A percentile compares a stretch with the other conserved stretches of the same genome.
Evolutionary conservation across 2,797 vertebrate species (phyloP).

Genomic region (Tenualosa thibaudeaui): DNA sequence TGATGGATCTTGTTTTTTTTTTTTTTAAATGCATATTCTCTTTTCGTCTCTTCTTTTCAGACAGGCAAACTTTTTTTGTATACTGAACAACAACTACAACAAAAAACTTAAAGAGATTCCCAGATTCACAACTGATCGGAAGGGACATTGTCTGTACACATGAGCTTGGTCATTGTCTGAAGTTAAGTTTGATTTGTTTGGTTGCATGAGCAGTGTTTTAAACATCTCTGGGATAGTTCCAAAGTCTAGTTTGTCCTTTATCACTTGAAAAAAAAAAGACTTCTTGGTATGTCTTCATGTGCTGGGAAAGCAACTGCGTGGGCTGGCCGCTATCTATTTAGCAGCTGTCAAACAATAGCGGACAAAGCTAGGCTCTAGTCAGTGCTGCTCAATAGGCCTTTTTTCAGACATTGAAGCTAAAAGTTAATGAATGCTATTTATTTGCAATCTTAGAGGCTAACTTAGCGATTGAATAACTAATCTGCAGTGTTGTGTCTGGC

Average conservation of each 20-base stretch:
- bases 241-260: background rate
- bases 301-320: background rate
- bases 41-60: background rate
- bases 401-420: background rate
- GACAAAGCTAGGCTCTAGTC: background rate
- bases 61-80: constrained; percentile 3
- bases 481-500: background rate
- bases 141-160: constrained; percentile 42
- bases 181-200: background rate
- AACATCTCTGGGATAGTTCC: background rate
- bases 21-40: background rate
- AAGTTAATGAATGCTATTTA: background rate
- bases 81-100: background rate
- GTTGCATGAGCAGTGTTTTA: background rate
- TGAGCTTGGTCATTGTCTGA: constrained; percentile 36
- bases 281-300: background rate
- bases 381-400: background rate
- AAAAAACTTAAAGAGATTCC: background rate
- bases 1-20: background rate
- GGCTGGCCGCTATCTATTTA: background rate
- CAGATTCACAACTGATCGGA: background rate
- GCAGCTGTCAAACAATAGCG: background rate
- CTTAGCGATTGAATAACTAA: constrained; percentile 1
- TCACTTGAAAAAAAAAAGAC: background rate
- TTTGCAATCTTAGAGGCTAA: background rate